A percentile compares a stretch with the other conserved stretches of the same genome.
Evolutionary conservation across 2,888 invertebrate genomes (phyloP).

Genomic region (Balanococcus diminutus): DNA sequence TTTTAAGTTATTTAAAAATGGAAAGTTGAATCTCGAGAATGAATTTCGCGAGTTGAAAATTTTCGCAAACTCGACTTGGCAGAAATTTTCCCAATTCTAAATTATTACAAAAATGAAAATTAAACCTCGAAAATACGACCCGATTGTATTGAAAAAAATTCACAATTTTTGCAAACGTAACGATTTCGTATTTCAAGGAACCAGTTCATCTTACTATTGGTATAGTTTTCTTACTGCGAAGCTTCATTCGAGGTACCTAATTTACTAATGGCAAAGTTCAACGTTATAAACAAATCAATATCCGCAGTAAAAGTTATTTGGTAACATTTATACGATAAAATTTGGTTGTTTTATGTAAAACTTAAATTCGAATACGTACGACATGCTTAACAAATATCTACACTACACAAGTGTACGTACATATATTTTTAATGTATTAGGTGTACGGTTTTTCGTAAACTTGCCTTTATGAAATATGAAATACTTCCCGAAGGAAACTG

Average conservation of each 20-base stretch:
- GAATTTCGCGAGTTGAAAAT: too few relatives aligned
- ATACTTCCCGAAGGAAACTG: not conserved
- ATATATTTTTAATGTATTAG: not conserved
- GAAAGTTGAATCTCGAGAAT: too few relatives aligned
- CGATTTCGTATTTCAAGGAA: not conserved
- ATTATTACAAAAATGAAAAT: too few relatives aligned
- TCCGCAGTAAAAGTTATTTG: not conserved
- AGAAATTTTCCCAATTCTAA: too few relatives aligned
- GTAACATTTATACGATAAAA: not conserved
- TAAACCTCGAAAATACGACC: too few relatives aligned
- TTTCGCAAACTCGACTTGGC: too few relatives aligned
- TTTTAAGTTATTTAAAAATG: too few relatives aligned
- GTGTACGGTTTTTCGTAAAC: not conserved
- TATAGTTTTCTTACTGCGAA: not conserved
- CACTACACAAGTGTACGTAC: not conserved
- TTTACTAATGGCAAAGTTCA: not conserved
- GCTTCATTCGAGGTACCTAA: not conserved
- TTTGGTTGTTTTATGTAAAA: not conserved
- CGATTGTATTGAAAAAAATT: too few relatives aligned
- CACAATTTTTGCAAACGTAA: too few relatives aligned
- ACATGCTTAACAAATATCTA: not conserved
- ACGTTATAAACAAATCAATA: slow-evolving; percentile 16
- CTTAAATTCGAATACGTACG: not conserved
- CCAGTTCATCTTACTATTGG: not conserved
- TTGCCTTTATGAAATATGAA: slow-evolving; percentile 6